Evolutionary conservation across 1,140 invertebrate genomes (phyloP), one percentile per base, ranked within the genome.

Genomic region (Pararge aegeria): DNA sequence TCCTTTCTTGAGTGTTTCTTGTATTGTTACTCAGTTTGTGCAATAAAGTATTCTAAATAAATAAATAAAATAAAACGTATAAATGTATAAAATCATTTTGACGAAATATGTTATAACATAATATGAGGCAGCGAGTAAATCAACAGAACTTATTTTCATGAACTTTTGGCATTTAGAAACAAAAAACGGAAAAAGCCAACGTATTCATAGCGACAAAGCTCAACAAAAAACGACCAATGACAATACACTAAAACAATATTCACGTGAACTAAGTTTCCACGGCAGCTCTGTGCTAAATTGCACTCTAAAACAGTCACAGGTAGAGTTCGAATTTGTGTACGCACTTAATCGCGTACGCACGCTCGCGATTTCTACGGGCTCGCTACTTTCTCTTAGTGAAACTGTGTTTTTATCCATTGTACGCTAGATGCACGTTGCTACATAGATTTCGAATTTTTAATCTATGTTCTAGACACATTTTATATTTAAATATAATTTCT

Each of bases 361-460:
- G 70, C 62, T 78, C 66, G 74, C 76, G 80, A 85, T 87, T 84
- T 85, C 81, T 85, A 87, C 73, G 27, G 63, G 72, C 64, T 73
- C 49, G 60, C 69, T 64, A 87, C 83, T 87, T 87, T 87, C 83
- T 80, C 83, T 80, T 70, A 74, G 83, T 78, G 83, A 87, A 87
- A 87, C 83, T 72, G 69, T 74, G 75, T 83, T 82, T 81, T 87
- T 80, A 79, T 73, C 65, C 75, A 81, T 83, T 83, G 82, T 80
- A 60, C 56, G 49, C 10, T 55, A 68, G 46, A 56, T 46, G 44
- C 49, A 29, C 44, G 21, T 48, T 18, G 21, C 42, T 49, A 61
- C 49, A 59, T 71, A 69, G 72, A 75, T 77, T 75, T 78, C 68
- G 62, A 79, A 74, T 65, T 68, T 69, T 61, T 44, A 61, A 50